phyloP scores from a whole-genome alignment of 1,140 invertebrate genomes.

The Melitaea cinxia region DNA sequence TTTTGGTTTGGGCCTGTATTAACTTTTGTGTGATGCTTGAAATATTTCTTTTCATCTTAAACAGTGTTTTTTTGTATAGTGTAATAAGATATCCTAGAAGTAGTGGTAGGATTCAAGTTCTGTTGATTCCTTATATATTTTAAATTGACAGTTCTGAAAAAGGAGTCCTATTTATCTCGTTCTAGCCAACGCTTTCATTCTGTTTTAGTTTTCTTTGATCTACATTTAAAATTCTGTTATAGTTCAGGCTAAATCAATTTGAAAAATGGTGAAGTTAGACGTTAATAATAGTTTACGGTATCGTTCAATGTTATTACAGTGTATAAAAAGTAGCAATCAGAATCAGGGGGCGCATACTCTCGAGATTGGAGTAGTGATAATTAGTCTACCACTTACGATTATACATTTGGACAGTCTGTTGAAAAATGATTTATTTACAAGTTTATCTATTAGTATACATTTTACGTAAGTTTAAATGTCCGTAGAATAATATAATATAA shows the following conservation, averaged over 20 bases:
- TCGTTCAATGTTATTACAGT: background rate
- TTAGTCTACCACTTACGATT: too few species aligned
- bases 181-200: background rate
- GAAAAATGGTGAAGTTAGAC: background rate
- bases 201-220: background rate
- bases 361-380: background rate
- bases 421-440: background rate
- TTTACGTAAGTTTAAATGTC: background rate
- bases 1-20: too few species aligned
- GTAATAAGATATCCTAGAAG: too few species aligned
- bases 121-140: too few species aligned
- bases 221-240: background rate
- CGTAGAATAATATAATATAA: background rate
- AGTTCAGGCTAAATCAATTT: background rate
- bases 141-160: too few species aligned
- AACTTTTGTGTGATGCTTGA: too few species aligned
- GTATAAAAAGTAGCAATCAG: background rate
- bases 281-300: background rate
- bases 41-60: too few species aligned
- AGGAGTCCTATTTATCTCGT: too few species aligned
- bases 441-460: background rate
- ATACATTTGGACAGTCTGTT: background rate
- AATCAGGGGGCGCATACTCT: background rate
- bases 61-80: too few species aligned
- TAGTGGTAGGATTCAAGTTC: too few species aligned